phyloP scores from a whole-genome alignment of 2,113 vertebrate genomes.

The Nymphicus hollandicus region DNA sequence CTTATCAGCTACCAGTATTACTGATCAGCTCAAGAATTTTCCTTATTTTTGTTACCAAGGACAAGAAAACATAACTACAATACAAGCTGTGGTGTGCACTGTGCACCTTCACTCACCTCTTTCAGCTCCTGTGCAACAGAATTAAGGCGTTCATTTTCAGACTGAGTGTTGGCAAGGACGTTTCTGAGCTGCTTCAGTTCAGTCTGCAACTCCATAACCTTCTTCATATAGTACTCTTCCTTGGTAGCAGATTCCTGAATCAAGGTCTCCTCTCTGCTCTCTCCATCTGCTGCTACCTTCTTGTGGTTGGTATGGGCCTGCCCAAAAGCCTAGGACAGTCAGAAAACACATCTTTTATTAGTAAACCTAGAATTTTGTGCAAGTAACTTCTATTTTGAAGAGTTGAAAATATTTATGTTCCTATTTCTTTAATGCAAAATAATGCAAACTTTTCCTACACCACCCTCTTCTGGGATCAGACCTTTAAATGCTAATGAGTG shows the following conservation, averaged over 20 bases:
- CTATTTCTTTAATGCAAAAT: background rate
- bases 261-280: slow-evolving; percentile 95
- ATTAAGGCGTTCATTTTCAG: slow-evolving; percentile 90
- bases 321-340: slow-evolving; percentile 85
- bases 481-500: background rate
- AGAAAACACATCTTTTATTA: background rate
- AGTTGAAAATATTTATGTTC: background rate
- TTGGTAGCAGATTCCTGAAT: slow-evolving; percentile 96
- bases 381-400: background rate
- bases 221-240: slow-evolving; percentile 93
- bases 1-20: background rate
- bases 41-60: background rate
- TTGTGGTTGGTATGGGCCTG: slow-evolving; percentile 94
- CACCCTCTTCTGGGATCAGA: background rate
- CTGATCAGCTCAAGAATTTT: background rate
- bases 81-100: background rate
- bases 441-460: background rate
- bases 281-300: slow-evolving; percentile 95
- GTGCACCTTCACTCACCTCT: slow-evolving; percentile 78
- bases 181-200: slow-evolving; percentile 90
- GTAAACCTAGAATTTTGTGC: background rate
- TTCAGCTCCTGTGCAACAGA: slow-evolving; percentile 87
- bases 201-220: slow-evolving; percentile 91
- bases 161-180: slow-evolving; percentile 82
- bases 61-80: background rate